Evolutionary conservation across 2,797 vertebrate genomes (phyloP).

Genomic region (Smutsia gigantea): DNA sequence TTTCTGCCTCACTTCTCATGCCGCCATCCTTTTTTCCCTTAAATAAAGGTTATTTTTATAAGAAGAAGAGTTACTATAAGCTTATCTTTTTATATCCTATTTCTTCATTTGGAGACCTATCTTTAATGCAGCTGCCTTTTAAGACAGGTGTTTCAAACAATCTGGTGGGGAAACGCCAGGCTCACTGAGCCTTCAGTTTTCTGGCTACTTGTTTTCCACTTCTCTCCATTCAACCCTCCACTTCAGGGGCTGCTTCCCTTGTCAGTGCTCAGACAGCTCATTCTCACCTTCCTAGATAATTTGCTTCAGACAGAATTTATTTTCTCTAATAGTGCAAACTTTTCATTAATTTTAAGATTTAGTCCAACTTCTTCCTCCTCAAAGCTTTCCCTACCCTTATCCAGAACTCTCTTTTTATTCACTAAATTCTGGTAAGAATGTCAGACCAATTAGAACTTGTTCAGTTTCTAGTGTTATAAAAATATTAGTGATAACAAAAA

Average conservation of each 20-base stretch:
- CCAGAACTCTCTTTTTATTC: not conserved
- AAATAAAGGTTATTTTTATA: not conserved
- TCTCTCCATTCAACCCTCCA: not conserved
- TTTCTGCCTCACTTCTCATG: no score
- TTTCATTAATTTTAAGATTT: not conserved
- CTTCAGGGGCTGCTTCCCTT: not conserved
- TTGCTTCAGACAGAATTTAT: not conserved
- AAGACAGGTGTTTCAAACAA: not conserved
- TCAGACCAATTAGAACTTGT: not conserved
- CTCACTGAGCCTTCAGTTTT: not conserved
- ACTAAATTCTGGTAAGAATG: not conserved
- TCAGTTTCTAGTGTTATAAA: slow-evolving; percentile 1
- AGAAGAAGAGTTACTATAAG: not conserved
- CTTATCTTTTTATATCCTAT: not conserved
- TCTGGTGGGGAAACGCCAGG: not conserved
- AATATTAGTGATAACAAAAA: not conserved
- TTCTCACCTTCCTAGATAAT: not conserved
- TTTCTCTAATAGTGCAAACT: not conserved
- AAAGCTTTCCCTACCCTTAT: not conserved
- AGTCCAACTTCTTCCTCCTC: not conserved
- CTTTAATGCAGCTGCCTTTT: not conserved
- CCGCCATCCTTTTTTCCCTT: no score
- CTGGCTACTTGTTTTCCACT: not conserved
- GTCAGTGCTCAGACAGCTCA: not conserved
- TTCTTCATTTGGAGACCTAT: not conserved